phyloP scores from a whole-genome alignment of 2,113 vertebrate species.

The Eudyptes chrysolophus region DNA sequence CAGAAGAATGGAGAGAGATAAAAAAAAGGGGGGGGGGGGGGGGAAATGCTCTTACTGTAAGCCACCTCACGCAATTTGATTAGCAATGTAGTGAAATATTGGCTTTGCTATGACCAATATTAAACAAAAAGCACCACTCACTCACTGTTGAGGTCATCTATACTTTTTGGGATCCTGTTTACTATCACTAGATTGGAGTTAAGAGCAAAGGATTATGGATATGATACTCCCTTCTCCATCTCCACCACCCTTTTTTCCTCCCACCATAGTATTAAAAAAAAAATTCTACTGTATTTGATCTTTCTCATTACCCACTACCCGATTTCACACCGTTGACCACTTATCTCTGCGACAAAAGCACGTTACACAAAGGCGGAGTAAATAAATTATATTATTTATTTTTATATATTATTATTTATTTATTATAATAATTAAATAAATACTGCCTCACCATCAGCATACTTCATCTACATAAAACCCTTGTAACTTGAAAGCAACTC shows the following conservation, averaged over 20 bases:
- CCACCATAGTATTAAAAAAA: not conserved
- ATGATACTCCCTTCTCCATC: not conserved
- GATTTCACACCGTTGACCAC: fast-evolving
- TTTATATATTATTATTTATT: too few species aligned
- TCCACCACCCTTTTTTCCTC: not conserved
- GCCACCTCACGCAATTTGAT: not conserved
- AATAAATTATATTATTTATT: too few species aligned
- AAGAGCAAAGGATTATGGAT: not conserved
- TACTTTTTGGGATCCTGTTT: not conserved
- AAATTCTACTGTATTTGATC: not conserved
- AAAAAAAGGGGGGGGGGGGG: too few species aligned
- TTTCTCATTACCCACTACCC: not conserved
- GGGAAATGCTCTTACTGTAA: not conserved
- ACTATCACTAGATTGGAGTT: not conserved
- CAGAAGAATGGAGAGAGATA: not conserved
- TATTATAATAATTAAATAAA: too few species aligned
- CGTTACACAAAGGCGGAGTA: not conserved
- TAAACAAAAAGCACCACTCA: not conserved
- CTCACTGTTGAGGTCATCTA: not conserved
- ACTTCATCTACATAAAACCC: not conserved
- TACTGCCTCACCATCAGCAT: not conserved
- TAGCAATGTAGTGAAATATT: not conserved
- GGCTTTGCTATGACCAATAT: not conserved
- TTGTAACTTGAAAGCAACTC: not conserved
- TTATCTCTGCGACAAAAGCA: not conserved